These are phyloP conservation scores for Amblyjoppa fuscipennis DNA, from an alignment of 2,888 invertebrate genomes.

Conservation along the genomic window DNA sequence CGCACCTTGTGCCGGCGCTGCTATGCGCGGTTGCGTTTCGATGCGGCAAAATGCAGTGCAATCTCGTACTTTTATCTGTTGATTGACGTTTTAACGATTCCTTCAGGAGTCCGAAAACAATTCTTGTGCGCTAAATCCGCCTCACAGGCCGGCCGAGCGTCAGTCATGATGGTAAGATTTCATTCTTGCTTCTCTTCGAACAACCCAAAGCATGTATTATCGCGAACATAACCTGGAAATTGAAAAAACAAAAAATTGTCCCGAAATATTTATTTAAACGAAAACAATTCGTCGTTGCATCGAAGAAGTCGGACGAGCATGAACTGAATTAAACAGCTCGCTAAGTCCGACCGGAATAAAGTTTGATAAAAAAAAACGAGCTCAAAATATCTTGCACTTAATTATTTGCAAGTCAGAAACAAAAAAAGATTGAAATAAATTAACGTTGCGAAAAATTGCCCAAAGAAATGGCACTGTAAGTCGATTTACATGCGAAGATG, in stretches of 20 bases:
- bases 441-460: slow-evolving; percentile 77
- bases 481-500: slow-evolving; percentile 75
- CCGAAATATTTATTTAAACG: slow-evolving; percentile 2
- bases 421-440: background rate
- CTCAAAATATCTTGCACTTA: background rate
- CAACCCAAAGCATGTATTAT: slow-evolving; percentile 13
- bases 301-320: background rate
- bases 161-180: slow-evolving; percentile 61
- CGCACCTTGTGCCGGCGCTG: slow-evolving; percentile 49
- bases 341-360: background rate
- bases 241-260: background rate
- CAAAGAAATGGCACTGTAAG: slow-evolving; percentile 83
- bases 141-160: background rate
- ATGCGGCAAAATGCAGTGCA: slow-evolving; percentile 68
- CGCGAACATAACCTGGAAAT: slow-evolving; percentile 36
- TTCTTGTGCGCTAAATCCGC: background rate
- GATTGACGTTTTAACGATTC: slow-evolving; percentile 45
- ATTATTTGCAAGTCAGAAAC: background rate
- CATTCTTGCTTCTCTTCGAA: background rate
- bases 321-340: background rate
- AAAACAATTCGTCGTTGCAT: background rate
- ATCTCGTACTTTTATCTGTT: slow-evolving; percentile 45
- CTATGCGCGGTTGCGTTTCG: slow-evolving; percentile 68
- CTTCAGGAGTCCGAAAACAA: background rate
- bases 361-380: background rate